Conservation (phyloP, 2,797 vertebrate species). For the Aeoliscus strigatus region DNA sequence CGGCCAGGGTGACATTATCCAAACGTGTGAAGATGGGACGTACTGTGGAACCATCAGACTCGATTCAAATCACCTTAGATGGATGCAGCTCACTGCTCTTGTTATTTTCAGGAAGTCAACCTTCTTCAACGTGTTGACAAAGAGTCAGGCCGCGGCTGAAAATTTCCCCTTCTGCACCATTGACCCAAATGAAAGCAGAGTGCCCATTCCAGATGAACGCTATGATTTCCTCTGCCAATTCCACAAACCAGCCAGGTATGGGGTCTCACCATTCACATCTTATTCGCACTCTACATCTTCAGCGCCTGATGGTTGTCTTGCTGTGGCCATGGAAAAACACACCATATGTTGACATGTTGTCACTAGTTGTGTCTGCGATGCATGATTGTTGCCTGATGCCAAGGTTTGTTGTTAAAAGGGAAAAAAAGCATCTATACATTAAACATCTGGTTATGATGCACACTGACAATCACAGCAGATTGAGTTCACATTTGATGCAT, state of each 20-base stretch:
- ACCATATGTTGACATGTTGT: conserved; percentile 56
- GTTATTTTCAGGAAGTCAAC: conserved; percentile 90
- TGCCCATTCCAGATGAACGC: conserved; percentile 90
- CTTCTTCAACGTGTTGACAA: conserved; percentile 93
- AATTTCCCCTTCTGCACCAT: conserved; percentile 97
- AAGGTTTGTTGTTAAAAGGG: conserved; percentile 32
- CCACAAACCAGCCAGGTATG: conserved; percentile 91
- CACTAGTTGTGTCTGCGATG: conserved; percentile 32
- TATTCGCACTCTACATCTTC: conserved; percentile 65
- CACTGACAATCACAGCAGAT: conserved; percentile 46
- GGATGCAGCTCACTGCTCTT: conserved; percentile 64
- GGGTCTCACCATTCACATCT: conserved; percentile 63
- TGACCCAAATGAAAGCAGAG: conserved; percentile 95
- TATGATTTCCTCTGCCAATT: conserved; percentile 91
- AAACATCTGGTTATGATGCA: conserved; percentile 43
- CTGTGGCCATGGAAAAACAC: conserved; percentile 45
- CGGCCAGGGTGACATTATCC: too few relatives aligned
- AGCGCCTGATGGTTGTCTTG: conserved; percentile 28
- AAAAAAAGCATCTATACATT: conserved; percentile 24
- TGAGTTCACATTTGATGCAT: conserved; percentile 35
- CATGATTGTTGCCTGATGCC: conserved; percentile 34
- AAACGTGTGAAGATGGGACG: conserved; percentile 35
- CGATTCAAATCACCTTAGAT: conserved; percentile 29
- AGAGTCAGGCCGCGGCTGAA: conserved; percentile 89
- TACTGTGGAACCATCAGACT: conserved; percentile 21